Evolutionary conservation across 2,113 vertebrate genomes (phyloP).

Genomic region (Tauraco erythrolophus): DNA sequence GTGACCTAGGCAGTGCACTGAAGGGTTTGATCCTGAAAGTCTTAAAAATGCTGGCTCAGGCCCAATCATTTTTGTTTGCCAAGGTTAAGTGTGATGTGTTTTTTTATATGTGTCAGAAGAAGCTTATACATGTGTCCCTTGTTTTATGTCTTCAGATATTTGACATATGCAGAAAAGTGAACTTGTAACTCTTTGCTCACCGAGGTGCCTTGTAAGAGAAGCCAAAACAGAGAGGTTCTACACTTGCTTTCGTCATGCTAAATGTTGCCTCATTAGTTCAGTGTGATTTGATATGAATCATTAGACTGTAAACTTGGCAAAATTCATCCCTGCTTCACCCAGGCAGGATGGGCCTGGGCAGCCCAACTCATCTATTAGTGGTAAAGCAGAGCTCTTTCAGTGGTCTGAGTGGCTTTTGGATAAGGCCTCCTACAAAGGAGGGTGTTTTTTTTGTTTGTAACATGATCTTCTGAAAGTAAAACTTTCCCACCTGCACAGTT

Average conservation of each 20-base stretch:
- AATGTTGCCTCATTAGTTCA: not conserved
- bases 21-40: not conserved
- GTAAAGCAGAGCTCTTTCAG: not conserved
- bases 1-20: not conserved
- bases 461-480: not conserved
- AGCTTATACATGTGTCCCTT: not conserved
- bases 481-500: not conserved
- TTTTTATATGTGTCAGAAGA: not conserved
- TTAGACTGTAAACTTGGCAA: not conserved
- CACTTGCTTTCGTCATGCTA: rapidly evolving
- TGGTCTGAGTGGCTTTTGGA: not conserved
- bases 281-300: not conserved
- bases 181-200: not conserved
- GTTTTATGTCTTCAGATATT: conserved; percentile 9
- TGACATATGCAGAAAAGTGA: not conserved
- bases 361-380: not conserved
- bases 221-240: not conserved
- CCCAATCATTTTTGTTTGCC: not conserved
- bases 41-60: conserved; percentile 16
- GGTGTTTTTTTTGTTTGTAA: not conserved
- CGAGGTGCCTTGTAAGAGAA: not conserved
- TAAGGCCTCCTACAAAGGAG: not conserved
- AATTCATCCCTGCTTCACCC: not conserved
- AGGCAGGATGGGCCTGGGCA: not conserved
- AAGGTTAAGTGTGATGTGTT: conserved; percentile 8